Evolutionary conservation across 2,113 vertebrate genomes (phyloP).

Genomic region (Morone chrysops): DNA sequence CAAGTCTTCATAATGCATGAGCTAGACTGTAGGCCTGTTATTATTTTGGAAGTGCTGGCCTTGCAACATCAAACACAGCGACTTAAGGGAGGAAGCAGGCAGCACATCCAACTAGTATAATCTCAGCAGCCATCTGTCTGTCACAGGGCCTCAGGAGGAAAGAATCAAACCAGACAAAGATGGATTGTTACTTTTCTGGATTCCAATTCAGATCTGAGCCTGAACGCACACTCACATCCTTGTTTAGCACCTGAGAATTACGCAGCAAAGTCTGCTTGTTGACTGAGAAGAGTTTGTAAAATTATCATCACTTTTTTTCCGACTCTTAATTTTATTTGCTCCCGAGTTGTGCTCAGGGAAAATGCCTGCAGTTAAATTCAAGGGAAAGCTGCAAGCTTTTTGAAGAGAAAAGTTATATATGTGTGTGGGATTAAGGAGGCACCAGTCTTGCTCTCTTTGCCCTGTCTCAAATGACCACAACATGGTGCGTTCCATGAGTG

Average conservation of each 20-base stretch:
- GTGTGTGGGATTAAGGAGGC: conserved; percentile 46
- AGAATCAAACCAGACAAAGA: conserved; percentile 70
- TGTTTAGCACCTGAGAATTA: conserved; percentile 56
- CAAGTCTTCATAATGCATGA: conserved; percentile 69
- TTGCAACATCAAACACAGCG: conserved; percentile 71
- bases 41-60: conserved; percentile 75
- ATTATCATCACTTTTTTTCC: conserved; percentile 27
- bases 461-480: conserved; percentile 59
- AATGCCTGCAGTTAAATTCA: conserved; percentile 32
- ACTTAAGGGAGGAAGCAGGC: conserved; percentile 72
- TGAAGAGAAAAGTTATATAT: conserved; percentile 51
- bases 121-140: conserved; percentile 77
- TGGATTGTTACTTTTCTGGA: conserved; percentile 64
- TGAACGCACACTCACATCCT: conserved; percentile 6
- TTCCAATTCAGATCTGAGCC: conserved; percentile 51
- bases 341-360: conserved; percentile 28
- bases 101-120: conserved; percentile 63
- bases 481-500: conserved; percentile 24
- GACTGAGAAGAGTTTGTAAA: conserved; percentile 39
- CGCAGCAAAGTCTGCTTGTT: conserved; percentile 36
- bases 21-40: conserved; percentile 50
- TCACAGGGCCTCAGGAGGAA: conserved; percentile 62
- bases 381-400: conserved; percentile 36
- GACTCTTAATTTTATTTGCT: conserved; percentile 27
- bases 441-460: conserved; percentile 10